Evolutionary conservation across 2,113 vertebrate genomes (phyloP), one percentile per base, ranked within the genome.

Genomic region (Copsychus sechellarum): DNA sequence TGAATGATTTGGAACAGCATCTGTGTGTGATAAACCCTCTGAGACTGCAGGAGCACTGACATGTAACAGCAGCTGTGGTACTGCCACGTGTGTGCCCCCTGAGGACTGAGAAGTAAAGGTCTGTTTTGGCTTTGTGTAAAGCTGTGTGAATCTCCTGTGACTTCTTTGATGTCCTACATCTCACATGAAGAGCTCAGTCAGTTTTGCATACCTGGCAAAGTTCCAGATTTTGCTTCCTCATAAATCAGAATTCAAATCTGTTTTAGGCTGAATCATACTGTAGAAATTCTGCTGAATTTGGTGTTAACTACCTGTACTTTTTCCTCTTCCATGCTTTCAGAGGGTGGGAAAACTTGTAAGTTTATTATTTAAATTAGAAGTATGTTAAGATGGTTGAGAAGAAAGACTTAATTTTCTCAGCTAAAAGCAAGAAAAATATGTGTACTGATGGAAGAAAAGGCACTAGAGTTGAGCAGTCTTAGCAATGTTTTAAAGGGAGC

Each of bases 291-390:
- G 61, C 51, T 95, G 73, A 86, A 89, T 86, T 84, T 91, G 85
- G 88, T 83, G 73, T 92, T 97, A 96, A 95, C 86, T 93, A 15
- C 86, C 48, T 93, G 61, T 93, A 86, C 91, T 96, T 93, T 94
- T 88, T 88, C 92, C 95, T 97, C 93, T 96, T 97, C 70, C 96
- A 96, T 96, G 88, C 97, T 96, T 95, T 93, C 94, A 97, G 97
- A 85, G 92, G 97, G 92, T 98, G 97, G 97, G 96, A 95, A 92
- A 95, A 86, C 93, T 97, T 98, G 96, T 97, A 97, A 95, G 86
- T 96, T 66, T 94, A 45, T 70, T 84, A 88, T 66, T 92, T 94
- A 90, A 94, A 56, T 73, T 93, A 90, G 81, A 95, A 95, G 53
- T 95, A 58, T 69, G 17, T 96, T 97, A 93, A 92, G 82, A 25